Evolutionary conservation across 1,140 invertebrate species (phyloP), one percentile per base, ranked within the genome.

Genomic region (Cyphomyrmex costatus): DNA sequence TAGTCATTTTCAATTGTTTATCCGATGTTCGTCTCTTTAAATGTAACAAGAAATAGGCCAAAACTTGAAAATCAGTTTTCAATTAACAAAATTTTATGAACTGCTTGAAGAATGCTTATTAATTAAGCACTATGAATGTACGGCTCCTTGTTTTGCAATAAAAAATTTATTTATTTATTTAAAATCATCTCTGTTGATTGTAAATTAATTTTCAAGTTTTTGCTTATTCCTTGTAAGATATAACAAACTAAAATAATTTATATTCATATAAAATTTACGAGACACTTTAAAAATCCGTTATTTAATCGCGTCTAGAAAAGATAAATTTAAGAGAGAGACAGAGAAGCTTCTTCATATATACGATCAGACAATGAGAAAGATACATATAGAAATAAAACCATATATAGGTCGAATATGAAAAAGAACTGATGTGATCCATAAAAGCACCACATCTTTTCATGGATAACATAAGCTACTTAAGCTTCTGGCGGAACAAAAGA

Each of bases 381-480:
- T 24, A 24, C 0, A 1, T 3, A 24, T 14, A 51, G 14, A 14
- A 77, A 36, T 71, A 63, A 86, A 24, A 30, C 0, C 14, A 21
- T 6, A 10, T 24, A 19, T 49, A 30, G 16, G 19, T n/a, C 21
- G 56, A 85, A 56, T 80, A 49, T 49, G 19, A 53, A 73, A 5
- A 46, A 65, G 58, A n/a, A 30, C 1, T 74, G 51, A 3, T 68
- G 61, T 74, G 12, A 71, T 77, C 46, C 2, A 21, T 5, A 66
- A 73, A 60, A 83, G 78, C 36, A 53, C 12, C 6, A 27, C 7
- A 1, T 61, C 88, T 70, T 79, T 87, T 76, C 21, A 33, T 30
- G 16, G 49, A 56, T 66, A 36, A 73, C 53, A 7, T 85, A 87
- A 89, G 89, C 88, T 85, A 49, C 85, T 89, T 79, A 83, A 90